phyloP scores from a whole-genome alignment of 2,888 invertebrate species.

The Xanthorhoe spadicearia region DNA sequence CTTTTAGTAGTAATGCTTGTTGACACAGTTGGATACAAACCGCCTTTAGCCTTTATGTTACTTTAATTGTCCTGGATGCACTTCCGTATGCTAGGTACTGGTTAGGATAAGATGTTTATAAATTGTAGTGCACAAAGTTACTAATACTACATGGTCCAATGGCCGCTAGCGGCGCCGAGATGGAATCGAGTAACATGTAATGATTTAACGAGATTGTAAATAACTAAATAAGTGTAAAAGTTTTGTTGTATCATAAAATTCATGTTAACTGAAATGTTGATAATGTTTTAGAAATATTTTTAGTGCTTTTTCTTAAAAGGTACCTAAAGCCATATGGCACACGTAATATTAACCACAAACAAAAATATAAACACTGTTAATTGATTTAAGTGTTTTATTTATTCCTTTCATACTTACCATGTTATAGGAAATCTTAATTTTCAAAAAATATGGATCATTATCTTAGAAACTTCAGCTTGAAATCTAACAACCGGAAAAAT shows the following conservation, averaged over 20 bases:
- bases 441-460: no score
- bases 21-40: slow-evolving; percentile 55
- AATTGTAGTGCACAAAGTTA: slow-evolving; percentile 76
- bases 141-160: slow-evolving; percentile 45
- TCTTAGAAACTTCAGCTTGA: no score
- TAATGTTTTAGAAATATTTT: slow-evolving; percentile 76
- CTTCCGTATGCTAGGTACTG: slow-evolving; percentile 55
- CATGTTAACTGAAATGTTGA: slow-evolving; percentile 73
- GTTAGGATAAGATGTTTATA: slow-evolving; percentile 56
- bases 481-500: no score
- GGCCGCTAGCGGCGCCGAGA: slow-evolving; percentile 30
- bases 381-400: slow-evolving; percentile 64
- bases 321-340: slow-evolving; percentile 78
- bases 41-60: slow-evolving; percentile 51
- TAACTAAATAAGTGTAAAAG: slow-evolving; percentile 58
- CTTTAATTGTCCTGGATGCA: slow-evolving; percentile 47
- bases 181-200: slow-evolving; percentile 40
- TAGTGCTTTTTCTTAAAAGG: slow-evolving; percentile 76
- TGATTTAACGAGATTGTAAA: slow-evolving; percentile 49
- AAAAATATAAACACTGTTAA: slow-evolving; percentile 85
- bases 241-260: slow-evolving; percentile 68
- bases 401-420: not conserved
- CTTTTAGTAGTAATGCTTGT: slow-evolving; percentile 42
- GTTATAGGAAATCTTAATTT: not conserved
- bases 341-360: slow-evolving; percentile 81